Conservation (phyloP, 2,888 invertebrate species). For the Pseudoips prasinana region DNA sequence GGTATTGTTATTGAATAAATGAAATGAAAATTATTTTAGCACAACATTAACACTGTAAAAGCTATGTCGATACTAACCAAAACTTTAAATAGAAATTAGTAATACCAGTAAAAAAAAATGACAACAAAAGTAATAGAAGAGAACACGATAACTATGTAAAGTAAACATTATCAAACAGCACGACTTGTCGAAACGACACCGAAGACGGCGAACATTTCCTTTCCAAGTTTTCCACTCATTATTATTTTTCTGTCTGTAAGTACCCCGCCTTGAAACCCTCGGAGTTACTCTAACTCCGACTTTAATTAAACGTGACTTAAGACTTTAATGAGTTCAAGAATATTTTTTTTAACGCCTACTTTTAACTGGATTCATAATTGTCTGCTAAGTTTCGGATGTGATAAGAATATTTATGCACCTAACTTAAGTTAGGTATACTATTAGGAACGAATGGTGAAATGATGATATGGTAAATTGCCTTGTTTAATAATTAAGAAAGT, state of each 20-base stretch:
- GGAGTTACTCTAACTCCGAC: slow-evolving; percentile 23
- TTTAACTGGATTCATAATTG: slow-evolving; percentile 54
- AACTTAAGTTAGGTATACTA: too few species aligned
- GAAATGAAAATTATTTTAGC: too few species aligned
- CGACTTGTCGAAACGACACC: slow-evolving; percentile 6
- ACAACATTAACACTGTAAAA: too few species aligned
- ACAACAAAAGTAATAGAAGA: too few species aligned
- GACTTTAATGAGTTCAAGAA: slow-evolving; percentile 63
- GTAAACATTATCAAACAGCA: slow-evolving; percentile 13
- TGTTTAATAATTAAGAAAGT: too few species aligned
- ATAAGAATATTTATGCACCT: slow-evolving; percentile 31
- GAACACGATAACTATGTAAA: too few species aligned
- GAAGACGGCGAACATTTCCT: slow-evolving; percentile 17
- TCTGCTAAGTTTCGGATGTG: slow-evolving; percentile 61
- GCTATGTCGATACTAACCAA: too few species aligned
- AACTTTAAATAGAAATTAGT: too few species aligned
- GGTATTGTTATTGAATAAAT: too few species aligned
- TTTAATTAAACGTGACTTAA: slow-evolving; percentile 69
- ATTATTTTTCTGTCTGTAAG: slow-evolving; percentile 41
- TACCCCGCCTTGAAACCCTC: slow-evolving; percentile 21
- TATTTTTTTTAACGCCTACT: slow-evolving; percentile 56
- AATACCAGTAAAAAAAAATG: too few species aligned
- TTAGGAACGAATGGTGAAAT: too few species aligned
- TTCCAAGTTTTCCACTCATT: slow-evolving; percentile 34
- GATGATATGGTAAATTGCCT: too few species aligned